phyloP scores from a whole-genome alignment of 2,113 vertebrate species.

The Ginglymostoma cirratum region DNA sequence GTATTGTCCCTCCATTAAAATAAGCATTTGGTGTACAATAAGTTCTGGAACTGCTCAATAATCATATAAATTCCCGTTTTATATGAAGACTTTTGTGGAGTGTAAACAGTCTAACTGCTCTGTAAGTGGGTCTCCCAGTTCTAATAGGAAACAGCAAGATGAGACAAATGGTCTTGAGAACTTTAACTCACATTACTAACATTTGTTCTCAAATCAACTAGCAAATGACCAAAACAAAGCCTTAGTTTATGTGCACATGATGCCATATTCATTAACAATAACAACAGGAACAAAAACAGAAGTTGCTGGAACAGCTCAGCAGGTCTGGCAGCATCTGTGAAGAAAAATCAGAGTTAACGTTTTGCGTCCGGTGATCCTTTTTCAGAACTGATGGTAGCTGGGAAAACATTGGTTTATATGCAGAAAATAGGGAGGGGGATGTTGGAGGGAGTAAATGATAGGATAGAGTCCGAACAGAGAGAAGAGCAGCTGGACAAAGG shows the following conservation, averaged over 20 bases:
- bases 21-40: not conserved
- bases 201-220: not conserved
- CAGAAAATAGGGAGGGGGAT: no score
- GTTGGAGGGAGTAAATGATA: no score
- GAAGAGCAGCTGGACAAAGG: no score
- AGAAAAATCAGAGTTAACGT: no score
- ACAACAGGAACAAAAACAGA: no score
- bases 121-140: not conserved
- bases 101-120: not conserved
- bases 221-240: not conserved
- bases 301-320: no score
- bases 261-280: not conserved
- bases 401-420: no score
- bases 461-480: no score
- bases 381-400: no score
- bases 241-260: not conserved
- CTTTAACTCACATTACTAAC: not conserved
- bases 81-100: not conserved
- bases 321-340: no score
- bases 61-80: not conserved
- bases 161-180: not conserved
- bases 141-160: not conserved
- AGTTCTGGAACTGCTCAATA: not conserved
- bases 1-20: not conserved
- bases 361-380: no score